Evolutionary conservation across 2,113 vertebrate genomes (phyloP), one percentile per base, ranked within the genome.

Genomic region (Centrocercus urophasianus): DNA sequence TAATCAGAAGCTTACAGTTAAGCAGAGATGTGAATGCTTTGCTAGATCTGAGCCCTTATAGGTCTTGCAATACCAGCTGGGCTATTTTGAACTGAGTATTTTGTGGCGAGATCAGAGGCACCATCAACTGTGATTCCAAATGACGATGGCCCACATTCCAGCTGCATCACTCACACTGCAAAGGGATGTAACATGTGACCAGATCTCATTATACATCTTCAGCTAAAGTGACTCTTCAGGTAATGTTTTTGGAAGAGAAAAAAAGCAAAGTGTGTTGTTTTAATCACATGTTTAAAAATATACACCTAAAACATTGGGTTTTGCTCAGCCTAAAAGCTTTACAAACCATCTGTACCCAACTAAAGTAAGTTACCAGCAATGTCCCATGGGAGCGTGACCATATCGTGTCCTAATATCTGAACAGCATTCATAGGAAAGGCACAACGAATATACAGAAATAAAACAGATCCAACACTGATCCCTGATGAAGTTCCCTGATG

Each of bases 1-100:
- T 76, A 83, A 91, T 70, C 59, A 85, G 75, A 79, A 87, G 18
- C 27, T 85, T 72, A 72, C 70, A 85, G 30, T 59, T 89, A 92
- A 70, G 45, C n/a, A 84, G 24, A 89, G 24, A 89, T 34, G 6
- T 40, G 59, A 74, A 8, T 61, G 18, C 28, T 83, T 80, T 90
- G 28, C 25, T 90, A 77, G 78, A 94, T 77, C n/a, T 71, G 40
- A 88, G 77, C 16, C 67, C 76, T 91, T 91, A 66, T 5, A 56
- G 24, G 54, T 89, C 66, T 65, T 54, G 48, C 54, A 72, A 45
- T 21, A 27, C 87, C 78, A 79, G 7, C 1, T 67, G n/a, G 50
- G 25, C 38, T 91, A 83, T 89, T 94, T 93, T 92, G 83, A 91
- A 89, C 71, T 0, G 1, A 69, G 6, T 15, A 66, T 80, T 91